Base-by-base conservation (phyloP, 2,888 invertebrate species). In the Drosophila setosimentum region DNA sequence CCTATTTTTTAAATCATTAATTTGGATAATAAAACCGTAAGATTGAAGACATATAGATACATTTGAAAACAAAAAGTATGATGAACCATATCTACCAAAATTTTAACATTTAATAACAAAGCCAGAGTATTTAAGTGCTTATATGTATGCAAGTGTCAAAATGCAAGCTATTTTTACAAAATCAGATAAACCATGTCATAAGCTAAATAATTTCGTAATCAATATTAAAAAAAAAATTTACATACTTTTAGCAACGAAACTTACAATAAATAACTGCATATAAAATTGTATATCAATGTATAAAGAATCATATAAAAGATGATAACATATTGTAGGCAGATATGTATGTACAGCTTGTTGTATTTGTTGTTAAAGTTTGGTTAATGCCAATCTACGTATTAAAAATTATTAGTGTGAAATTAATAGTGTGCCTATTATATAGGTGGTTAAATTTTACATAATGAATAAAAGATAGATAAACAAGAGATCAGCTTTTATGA, bases 361-460 rank as follows among this genome's bases (percentile, higher is more conserved):
- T 55, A 51, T 42, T 70, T 42, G 62, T 65, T 68, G 45, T 29
- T n/a, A 37, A 51, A 29, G 55, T 30, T 42, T 29, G 59, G 27
- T 33, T 10, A 35, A 51, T 50, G 33, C 59, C 37, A 61, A 69
- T 59, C 21, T 55, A 55, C 50, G 65, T 66, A 55, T 61, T 57
- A 54, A 8, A 42, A 59, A 66, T 61, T 21, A 37, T 49, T 51
- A 27, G 55, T 55, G 60, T 60, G 33, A 33, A 33, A 13, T 33
- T 33, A 33, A 33, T 33, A 33, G 33, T 13, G 33, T 33, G 40
- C 69, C 69, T 75, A 74, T 75, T 74, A 74, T 69, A 75, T 74
- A 75, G 75, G 74, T 62, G 32, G 13, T 57, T 72, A 59, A 35
- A 24, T 70, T 63, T 16, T 58, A 30, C 11, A n/a, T 35, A 48